phyloP scores from a whole-genome alignment of 2,797 vertebrate species.

The Anableps anableps region DNA sequence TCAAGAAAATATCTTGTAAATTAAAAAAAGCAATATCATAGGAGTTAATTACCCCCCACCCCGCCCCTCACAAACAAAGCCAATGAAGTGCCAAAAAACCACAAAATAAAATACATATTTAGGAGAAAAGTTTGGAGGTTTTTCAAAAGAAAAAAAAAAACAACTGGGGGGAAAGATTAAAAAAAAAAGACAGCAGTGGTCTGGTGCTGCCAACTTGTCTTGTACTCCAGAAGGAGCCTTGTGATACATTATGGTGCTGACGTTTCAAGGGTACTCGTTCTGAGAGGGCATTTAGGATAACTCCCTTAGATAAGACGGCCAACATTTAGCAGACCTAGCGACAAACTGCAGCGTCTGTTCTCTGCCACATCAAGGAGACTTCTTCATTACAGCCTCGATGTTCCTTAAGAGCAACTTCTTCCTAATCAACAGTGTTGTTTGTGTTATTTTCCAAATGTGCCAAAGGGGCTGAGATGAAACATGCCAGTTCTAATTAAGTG shows the following conservation, averaged over 20 bases:
- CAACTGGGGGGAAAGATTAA: neutral
- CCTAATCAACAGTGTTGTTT: conserved; percentile 47
- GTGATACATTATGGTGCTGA: conserved; percentile 74
- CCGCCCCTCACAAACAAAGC: neutral
- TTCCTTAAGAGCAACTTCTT: conserved; percentile 32
- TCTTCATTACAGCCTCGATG: conserved; percentile 52
- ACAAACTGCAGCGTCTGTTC: conserved; percentile 47
- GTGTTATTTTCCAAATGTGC: conserved; percentile 43
- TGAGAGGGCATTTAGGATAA: conserved; percentile 70
- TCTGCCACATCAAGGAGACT: conserved; percentile 67
- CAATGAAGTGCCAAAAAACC: conserved; percentile 43
- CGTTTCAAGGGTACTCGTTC: conserved; percentile 75
- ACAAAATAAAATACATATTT: conserved; percentile 70
- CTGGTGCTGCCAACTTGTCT: conserved; percentile 65
- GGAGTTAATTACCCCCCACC: conserved; percentile 61
- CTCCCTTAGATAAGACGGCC: conserved; percentile 72
- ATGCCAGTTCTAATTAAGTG: conserved; percentile 65
- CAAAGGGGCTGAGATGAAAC: conserved; percentile 51
- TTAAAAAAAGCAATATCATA: conserved; percentile 52
- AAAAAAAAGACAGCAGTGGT: conserved; percentile 29
- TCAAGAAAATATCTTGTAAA: conserved; percentile 56
- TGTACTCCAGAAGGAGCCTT: conserved; percentile 75
- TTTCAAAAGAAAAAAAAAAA: conserved; percentile 38
- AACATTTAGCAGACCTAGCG: conserved; percentile 59
- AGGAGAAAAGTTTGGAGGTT: conserved; percentile 62